phyloP scores from a whole-genome alignment of 2,888 invertebrate genomes.

The Dolichopus griseipennis region DNA sequence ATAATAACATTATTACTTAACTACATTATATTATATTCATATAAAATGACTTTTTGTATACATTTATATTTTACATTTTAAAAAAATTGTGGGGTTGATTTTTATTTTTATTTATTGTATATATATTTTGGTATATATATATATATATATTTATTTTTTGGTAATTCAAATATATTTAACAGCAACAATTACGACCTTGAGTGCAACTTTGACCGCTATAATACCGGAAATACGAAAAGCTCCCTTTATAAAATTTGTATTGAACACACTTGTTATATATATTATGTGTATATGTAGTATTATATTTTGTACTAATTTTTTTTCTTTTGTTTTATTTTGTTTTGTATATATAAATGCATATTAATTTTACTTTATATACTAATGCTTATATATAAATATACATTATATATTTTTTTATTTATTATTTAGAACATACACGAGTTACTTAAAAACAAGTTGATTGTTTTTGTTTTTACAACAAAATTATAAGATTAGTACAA shows the following conservation, averaged over 20 bases:
- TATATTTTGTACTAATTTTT: neutral
- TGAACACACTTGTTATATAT: neutral
- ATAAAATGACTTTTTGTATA: neutral
- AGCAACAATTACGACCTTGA: constrained; percentile 8
- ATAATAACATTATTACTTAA: neutral
- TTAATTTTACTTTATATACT: neutral
- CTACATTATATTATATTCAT: neutral
- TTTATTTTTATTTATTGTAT: neutral
- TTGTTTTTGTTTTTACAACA: neutral
- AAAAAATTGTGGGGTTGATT: neutral
- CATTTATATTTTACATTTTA: neutral
- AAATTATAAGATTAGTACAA: neutral
- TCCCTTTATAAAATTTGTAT: neutral
- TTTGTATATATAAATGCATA: neutral
- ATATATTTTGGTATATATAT: neutral
- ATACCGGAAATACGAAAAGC: constrained; percentile 10
- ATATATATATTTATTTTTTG: neutral
- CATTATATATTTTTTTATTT: no score
- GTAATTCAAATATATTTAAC: neutral
- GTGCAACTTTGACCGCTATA: constrained; percentile 13
- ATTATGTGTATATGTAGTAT: no score
- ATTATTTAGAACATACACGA: neutral
- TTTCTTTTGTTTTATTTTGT: neutral
- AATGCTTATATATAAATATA: no score
- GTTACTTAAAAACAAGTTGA: neutral